These are phyloP conservation scores for Anniella stebbinsi DNA, from an alignment of 2,797 vertebrate genomes.

Conservation along the genomic window DNA sequence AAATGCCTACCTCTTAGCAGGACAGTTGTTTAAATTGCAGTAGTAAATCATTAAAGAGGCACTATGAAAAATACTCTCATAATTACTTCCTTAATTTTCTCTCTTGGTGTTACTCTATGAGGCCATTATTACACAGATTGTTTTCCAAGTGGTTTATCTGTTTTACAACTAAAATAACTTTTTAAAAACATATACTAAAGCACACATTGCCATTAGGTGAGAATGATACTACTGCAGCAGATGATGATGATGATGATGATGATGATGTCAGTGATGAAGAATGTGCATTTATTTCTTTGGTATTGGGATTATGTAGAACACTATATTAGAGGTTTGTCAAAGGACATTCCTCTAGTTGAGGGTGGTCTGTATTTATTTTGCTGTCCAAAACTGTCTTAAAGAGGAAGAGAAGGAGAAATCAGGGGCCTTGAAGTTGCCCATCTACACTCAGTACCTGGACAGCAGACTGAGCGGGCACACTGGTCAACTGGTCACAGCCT, in stretches of 20 bases:
- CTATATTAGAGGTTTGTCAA: not conserved
- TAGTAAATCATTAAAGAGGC: constrained; percentile 38
- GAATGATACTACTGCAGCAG: not conserved
- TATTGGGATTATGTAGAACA: not conserved
- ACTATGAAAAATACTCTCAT: constrained; percentile 43
- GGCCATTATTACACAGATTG: constrained; percentile 19
- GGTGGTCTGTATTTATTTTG: not conserved
- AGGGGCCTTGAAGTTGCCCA: not conserved
- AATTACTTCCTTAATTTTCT: constrained; percentile 46
- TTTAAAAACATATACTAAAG: constrained; percentile 24
- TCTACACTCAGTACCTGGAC: not conserved
- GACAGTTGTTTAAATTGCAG: constrained; percentile 40
- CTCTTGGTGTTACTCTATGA: constrained; percentile 23
- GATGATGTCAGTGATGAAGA: too few species aligned
- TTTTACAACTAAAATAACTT: constrained; percentile 42
- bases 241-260: not conserved
- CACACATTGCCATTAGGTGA: constrained; percentile 7
- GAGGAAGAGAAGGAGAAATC: not conserved
- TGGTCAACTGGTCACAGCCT: not conserved
- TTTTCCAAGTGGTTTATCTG: constrained; percentile 17
- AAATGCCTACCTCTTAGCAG: constrained; percentile 43
- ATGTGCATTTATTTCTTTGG: not conserved
- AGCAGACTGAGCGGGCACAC: not conserved
- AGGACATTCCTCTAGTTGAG: not conserved
- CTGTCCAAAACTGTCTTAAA: not conserved